Conservation (phyloP, 1,140 invertebrate species). For the Aphaenogaster floridana region DNA sequence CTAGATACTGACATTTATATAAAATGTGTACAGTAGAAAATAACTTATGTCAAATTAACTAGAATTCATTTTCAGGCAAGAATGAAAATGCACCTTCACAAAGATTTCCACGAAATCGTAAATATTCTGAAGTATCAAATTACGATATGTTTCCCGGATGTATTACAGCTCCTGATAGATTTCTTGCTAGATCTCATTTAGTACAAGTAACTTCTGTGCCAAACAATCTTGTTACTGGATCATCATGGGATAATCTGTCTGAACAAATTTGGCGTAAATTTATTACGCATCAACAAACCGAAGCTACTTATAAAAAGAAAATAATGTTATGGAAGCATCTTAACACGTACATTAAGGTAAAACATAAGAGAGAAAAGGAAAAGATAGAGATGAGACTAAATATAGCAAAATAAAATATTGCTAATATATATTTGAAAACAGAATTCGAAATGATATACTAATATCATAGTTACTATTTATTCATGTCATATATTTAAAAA, state of each 20-base stretch:
- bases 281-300: constrained; percentile 92
- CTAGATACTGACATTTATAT: not conserved
- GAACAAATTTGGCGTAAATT: constrained; percentile 93
- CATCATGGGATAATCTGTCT: constrained; percentile 90
- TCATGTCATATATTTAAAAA: constrained; percentile 89
- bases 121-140: constrained; percentile 75
- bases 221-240: constrained; percentile 84
- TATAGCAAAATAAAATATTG: too few relatives aligned
- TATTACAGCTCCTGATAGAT: constrained; percentile 86
- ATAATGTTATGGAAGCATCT: constrained; percentile 94
- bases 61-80: constrained; percentile 75
- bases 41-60: constrained; percentile 3
- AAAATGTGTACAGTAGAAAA: not conserved
- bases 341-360: constrained; percentile 91
- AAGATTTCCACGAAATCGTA: constrained; percentile 80
- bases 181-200: constrained; percentile 86
- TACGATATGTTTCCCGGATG: constrained; percentile 75
- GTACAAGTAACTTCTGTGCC: constrained; percentile 84
- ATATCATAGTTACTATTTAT: constrained; percentile 80
- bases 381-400: not conserved
- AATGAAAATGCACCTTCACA: constrained; percentile 80
- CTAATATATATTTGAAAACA: not conserved
- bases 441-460: not conserved
- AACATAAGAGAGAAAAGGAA: constrained; percentile 37
- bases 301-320: constrained; percentile 93